Conservation (phyloP, 2,113 vertebrate genomes). For the Hylia prasina region DNA sequence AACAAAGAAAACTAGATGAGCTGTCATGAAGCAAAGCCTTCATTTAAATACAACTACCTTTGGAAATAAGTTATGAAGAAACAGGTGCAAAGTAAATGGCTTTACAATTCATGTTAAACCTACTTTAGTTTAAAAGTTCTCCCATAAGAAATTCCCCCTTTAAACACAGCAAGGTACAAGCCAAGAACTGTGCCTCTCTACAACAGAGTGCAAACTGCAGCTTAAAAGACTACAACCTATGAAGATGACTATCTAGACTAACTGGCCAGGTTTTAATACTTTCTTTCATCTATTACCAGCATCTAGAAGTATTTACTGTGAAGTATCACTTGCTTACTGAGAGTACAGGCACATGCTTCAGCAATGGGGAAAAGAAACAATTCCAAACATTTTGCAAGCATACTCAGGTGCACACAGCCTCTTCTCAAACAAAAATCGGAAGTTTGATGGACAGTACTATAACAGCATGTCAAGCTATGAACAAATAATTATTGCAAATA, state of each 20-base stretch:
- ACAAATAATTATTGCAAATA: slow-evolving; percentile 29
- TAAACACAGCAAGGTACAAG: slow-evolving; percentile 64
- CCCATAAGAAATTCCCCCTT: slow-evolving; percentile 57
- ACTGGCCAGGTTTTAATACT: slow-evolving; percentile 63
- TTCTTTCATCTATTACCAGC: slow-evolving; percentile 51
- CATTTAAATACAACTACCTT: slow-evolving; percentile 65
- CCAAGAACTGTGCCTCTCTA: slow-evolving; percentile 58
- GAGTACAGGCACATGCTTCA: slow-evolving; percentile 48
- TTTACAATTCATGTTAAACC: slow-evolving; percentile 61
- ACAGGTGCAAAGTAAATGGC: slow-evolving; percentile 69
- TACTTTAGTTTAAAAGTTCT: slow-evolving; percentile 53
- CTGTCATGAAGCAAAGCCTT: slow-evolving; percentile 56
- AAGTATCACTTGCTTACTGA: slow-evolving; percentile 49
- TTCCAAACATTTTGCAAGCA: slow-evolving; percentile 17
- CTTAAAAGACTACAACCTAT: slow-evolving; percentile 55
- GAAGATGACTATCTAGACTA: slow-evolving; percentile 54
- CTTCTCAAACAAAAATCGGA: slow-evolving; percentile 11
- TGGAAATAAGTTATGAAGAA: slow-evolving; percentile 69
- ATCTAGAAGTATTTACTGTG: slow-evolving; percentile 53
- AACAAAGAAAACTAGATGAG: slow-evolving; percentile 53
- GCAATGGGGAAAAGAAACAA: slow-evolving; percentile 6
- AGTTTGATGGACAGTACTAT: not conserved
- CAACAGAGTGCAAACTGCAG: slow-evolving; percentile 69
- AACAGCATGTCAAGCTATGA: slow-evolving; percentile 6
- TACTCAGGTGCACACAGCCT: slow-evolving; percentile 27